These are phyloP conservation scores for Pseudomyrmex dendroicus DNA, from an alignment of 1,140 invertebrate genomes.

Conservation along the genomic window DNA sequence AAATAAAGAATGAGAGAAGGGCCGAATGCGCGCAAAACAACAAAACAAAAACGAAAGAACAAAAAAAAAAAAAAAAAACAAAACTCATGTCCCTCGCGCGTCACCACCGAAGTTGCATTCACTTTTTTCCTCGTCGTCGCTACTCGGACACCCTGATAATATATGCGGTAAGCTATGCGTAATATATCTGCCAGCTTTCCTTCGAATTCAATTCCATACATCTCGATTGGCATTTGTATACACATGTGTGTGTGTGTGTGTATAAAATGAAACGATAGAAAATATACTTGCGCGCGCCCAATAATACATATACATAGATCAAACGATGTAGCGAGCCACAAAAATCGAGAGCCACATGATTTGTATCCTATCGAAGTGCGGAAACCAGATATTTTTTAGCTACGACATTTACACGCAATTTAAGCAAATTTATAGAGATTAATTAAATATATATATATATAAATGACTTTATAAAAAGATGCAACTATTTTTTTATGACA, in stretches of 20 bases:
- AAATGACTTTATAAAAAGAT: conserved; percentile 29
- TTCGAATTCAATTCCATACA: conserved; percentile 7
- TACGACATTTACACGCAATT: neutral
- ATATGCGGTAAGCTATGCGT: conserved; percentile 37
- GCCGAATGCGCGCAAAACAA: conserved; percentile 35
- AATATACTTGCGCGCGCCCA: conserved; percentile 28
- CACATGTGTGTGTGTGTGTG: too few species aligned
- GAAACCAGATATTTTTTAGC: conserved; percentile 25
- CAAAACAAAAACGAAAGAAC: too few species aligned
- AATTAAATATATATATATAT: conserved; percentile 17
- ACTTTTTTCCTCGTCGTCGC: conserved; percentile 42
- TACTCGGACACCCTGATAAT: conserved; percentile 61
- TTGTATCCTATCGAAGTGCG: conserved; percentile 2
- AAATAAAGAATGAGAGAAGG: neutral
- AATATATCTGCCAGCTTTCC: neutral
- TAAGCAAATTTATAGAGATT: conserved; percentile 28
- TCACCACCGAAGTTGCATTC: conserved; percentile 28
- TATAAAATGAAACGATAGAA: too few species aligned
- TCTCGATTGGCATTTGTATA: conserved; percentile 29
- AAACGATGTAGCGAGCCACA: neutral
- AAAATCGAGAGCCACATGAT: neutral
- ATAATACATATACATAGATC: conserved; percentile 49
- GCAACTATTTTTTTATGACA: neutral
- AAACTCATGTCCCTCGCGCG: conserved; percentile 20
- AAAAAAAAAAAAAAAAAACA: too few species aligned